phyloP scores from a whole-genome alignment of 1,140 invertebrate species.

The Lepidurus arcticus region DNA sequence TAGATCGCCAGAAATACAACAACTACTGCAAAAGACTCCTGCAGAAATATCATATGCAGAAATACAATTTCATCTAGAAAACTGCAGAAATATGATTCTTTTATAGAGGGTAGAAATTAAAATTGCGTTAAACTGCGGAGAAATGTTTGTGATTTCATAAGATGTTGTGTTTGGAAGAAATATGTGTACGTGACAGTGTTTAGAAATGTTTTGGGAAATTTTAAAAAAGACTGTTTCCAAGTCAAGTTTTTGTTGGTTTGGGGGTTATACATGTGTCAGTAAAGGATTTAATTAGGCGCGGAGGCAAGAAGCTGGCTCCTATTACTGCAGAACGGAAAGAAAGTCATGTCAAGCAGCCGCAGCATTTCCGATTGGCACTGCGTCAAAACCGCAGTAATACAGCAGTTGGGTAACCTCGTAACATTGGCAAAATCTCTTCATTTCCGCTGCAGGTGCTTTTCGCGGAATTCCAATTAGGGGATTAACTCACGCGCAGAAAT shows the following conservation, averaged over 20 bases:
- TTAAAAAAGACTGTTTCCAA: too few species aligned
- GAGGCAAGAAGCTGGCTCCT: background rate
- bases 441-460: slow-evolving; percentile 12
- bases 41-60: too few species aligned
- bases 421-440: background rate
- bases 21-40: too few species aligned
- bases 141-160: too few species aligned
- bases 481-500: slow-evolving; percentile 13
- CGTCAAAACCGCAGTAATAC: background rate
- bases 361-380: slow-evolving; percentile 13
- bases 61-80: too few species aligned
- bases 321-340: slow-evolving; percentile 4
- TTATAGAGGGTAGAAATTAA: too few species aligned
- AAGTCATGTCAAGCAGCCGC: slow-evolving; percentile 15
- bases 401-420: background rate
- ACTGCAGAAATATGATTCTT: too few species aligned
- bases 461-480: background rate
- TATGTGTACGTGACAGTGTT: too few species aligned
- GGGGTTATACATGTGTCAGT: background rate
- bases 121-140: too few species aligned
- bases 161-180: too few species aligned
- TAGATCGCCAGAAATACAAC: too few species aligned
- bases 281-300: background rate
- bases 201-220: too few species aligned
- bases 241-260: background rate